Percentiles rank a stretch among this genome's conserved stretches.
Evolutionary conservation across 1,140 invertebrate genomes (phyloP).

Genomic region (Delia radicum): DNA sequence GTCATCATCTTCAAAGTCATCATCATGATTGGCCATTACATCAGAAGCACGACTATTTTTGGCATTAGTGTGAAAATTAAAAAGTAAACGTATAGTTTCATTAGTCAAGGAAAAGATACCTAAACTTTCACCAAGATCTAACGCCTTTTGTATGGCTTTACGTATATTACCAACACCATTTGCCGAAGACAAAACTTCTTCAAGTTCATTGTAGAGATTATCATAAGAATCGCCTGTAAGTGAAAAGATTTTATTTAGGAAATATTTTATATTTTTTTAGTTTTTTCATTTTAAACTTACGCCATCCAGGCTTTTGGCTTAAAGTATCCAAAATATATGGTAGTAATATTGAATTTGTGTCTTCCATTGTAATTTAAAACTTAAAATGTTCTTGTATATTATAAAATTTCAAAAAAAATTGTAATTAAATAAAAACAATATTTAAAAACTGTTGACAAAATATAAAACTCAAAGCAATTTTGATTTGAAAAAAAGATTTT

Average conservation of each 20-base stretch:
- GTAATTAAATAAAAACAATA: too few relatives aligned
- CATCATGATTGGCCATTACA: too few relatives aligned
- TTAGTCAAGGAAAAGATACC: constrained; percentile 14
- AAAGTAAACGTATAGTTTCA: too few relatives aligned
- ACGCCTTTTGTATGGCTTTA: background rate
- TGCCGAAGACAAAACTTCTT: background rate
- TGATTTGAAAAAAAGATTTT: too few relatives aligned
- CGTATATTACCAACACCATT: background rate
- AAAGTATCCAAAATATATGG: constrained; percentile 22
- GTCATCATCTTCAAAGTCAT: too few relatives aligned
- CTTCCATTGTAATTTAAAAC: constrained; percentile 12
- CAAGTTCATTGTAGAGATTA: constrained; percentile 19
- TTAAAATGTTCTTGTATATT: background rate
- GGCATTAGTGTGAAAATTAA: too few relatives aligned
- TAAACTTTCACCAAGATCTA: constrained; percentile 8
- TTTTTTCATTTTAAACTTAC: background rate
- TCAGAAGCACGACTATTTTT: too few relatives aligned
- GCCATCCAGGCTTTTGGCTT: constrained; percentile 11
- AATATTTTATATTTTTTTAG: background rate
- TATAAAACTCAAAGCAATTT: too few relatives aligned
- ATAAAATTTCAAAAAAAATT: too few relatives aligned
- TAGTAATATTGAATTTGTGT: constrained; percentile 15
- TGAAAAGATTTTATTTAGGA: background rate
- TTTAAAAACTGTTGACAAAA: too few relatives aligned
- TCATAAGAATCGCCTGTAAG: constrained; percentile 25